These are phyloP conservation scores for Harpegnathos saltator DNA, from an alignment of 1,140 invertebrate species.

Conservation along the genomic window DNA sequence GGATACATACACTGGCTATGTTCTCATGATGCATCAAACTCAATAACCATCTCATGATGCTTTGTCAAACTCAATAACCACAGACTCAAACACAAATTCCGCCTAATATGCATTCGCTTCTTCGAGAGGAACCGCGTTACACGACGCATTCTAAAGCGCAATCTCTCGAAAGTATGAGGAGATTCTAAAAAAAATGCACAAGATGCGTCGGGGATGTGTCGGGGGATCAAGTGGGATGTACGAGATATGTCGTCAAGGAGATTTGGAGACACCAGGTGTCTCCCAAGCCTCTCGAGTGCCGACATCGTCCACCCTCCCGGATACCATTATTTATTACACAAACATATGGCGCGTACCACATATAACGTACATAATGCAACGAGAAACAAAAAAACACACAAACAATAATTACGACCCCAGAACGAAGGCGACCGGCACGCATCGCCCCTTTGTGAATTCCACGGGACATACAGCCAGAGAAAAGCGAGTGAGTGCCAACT, in stretches of 20 bases:
- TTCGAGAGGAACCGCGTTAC: constrained; percentile 8
- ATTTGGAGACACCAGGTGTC: constrained; percentile 28
- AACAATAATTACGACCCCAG: constrained; percentile 57
- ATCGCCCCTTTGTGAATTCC: constrained; percentile 53
- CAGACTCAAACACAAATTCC: constrained; percentile 29
- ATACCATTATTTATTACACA: constrained; percentile 63
- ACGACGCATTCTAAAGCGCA: constrained; percentile 24
- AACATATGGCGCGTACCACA: constrained; percentile 60
- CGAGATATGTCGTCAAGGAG: constrained; percentile 35
- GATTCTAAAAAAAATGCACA: constrained; percentile 19
- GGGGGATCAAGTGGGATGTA: constrained; percentile 27
- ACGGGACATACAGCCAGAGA: constrained; percentile 72
- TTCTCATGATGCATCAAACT: constrained; percentile 30
- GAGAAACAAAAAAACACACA: constrained; percentile 56
- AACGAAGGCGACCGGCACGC: constrained; percentile 46
- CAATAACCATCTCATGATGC: constrained; percentile 25
- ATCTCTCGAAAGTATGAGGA: constrained; percentile 12
- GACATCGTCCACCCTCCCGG: constrained; percentile 61
- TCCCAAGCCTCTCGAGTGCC: constrained; percentile 32
- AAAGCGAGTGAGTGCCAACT: constrained; percentile 79
- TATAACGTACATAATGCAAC: constrained; percentile 54
- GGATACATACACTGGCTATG: constrained; percentile 43
- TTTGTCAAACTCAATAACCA: too few relatives aligned
- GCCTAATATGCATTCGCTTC: constrained; percentile 33
- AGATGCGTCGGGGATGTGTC: constrained; percentile 35